phyloP scores from a whole-genome alignment of 2,797 vertebrate genomes.

The Fistularia commersonii region DNA sequence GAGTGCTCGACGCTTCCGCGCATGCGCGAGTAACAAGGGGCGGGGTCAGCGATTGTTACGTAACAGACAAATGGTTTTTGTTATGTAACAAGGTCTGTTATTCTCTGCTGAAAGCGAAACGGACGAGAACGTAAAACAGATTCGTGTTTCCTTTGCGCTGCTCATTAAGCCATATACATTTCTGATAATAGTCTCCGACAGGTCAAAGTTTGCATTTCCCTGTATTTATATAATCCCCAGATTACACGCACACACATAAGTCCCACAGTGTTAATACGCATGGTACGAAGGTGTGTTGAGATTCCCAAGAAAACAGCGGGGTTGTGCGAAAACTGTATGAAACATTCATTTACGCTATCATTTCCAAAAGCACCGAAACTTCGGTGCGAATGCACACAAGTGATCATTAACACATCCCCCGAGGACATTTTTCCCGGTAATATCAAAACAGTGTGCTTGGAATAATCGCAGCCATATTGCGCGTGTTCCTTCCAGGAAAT shows the following conservation, averaged over 20 bases:
- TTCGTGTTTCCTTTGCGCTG: neutral
- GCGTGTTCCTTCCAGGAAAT: too few relatives aligned
- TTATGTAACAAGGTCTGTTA: slow-evolving; percentile 66
- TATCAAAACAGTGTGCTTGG: too few relatives aligned
- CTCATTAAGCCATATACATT: too few relatives aligned
- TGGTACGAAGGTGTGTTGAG: neutral
- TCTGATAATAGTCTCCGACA: neutral
- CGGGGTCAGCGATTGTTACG: slow-evolving; percentile 60
- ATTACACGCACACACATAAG: neutral
- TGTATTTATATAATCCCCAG: neutral
- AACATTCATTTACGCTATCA: too few relatives aligned
- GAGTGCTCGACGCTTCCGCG: slow-evolving; percentile 32
- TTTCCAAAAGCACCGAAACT: too few relatives aligned
- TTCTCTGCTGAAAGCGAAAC: slow-evolving; percentile 4
- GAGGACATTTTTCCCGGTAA: too few relatives aligned
- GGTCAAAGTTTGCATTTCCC: neutral
- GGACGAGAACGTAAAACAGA: neutral
- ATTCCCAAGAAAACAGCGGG: too few relatives aligned
- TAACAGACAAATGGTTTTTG: slow-evolving; percentile 48
- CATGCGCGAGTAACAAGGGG: slow-evolving; percentile 28
- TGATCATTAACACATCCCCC: too few relatives aligned
- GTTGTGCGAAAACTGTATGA: too few relatives aligned
- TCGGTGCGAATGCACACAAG: too few relatives aligned
- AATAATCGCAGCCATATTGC: too few relatives aligned
- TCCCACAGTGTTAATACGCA: too few relatives aligned